phyloP scores from a whole-genome alignment of 2,888 invertebrate species.

The Artemia sinica region DNA sequence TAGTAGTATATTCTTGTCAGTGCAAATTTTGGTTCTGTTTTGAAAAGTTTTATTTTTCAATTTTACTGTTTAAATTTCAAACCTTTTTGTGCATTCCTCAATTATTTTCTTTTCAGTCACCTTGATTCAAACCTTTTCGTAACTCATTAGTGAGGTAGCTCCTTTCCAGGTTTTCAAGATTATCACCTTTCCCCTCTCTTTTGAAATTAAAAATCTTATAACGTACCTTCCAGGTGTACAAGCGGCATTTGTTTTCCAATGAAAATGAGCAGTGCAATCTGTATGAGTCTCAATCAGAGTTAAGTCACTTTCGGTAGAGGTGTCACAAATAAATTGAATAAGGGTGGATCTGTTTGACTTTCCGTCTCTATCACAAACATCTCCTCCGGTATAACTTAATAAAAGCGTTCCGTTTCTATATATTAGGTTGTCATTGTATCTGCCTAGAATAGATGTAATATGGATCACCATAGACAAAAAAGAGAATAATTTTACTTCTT shows the following conservation, averaged over 20 bases:
- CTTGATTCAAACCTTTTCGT: too few relatives aligned
- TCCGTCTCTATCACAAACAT: neutral
- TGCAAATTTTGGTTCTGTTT: too few relatives aligned
- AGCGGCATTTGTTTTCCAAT: neutral
- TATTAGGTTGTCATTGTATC: neutral
- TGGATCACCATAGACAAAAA: too few relatives aligned
- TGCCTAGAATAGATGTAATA: neutral
- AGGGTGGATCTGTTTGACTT: neutral
- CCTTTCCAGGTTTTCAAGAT: too few relatives aligned
- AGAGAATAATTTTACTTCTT: too few relatives aligned
- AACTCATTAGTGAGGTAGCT: too few relatives aligned
- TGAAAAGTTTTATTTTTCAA: too few relatives aligned
- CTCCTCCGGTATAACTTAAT: neutral
- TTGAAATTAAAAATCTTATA: neutral
- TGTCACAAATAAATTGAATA: neutral
- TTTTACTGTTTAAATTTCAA: too few relatives aligned
- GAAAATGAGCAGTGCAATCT: neutral
- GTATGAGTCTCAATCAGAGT: neutral
- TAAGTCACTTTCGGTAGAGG: neutral
- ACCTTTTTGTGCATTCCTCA: too few relatives aligned
- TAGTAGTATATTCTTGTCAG: too few relatives aligned
- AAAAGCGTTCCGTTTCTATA: constrained; percentile 10
- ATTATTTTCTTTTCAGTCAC: too few relatives aligned
- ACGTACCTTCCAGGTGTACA: neutral
- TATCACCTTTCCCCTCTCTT: too few relatives aligned